Conservation (phyloP, 1,140 invertebrate genomes). For the Trinorchestia longiramus region DNA sequence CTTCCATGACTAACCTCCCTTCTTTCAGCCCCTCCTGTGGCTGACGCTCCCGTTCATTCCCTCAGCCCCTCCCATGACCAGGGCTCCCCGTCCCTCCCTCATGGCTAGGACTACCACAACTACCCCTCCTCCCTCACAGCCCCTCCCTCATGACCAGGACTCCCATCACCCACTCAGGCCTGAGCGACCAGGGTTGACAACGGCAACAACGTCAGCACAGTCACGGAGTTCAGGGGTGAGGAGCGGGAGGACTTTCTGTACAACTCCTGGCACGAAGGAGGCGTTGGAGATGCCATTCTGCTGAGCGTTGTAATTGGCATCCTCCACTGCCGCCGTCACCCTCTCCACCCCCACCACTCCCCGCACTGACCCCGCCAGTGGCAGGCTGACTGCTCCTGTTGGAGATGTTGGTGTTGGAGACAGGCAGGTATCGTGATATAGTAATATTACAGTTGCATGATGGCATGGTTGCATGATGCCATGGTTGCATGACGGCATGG, state of each 20-base stretch:
- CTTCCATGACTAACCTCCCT: too few relatives aligned
- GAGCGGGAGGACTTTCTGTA: conserved; percentile 71
- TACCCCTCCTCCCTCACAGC: too few relatives aligned
- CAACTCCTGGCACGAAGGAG: conserved; percentile 72
- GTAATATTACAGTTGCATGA: too few relatives aligned
- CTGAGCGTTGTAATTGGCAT: conserved; percentile 73
- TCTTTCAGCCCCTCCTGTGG: too few relatives aligned
- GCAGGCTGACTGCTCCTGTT: conserved; percentile 73
- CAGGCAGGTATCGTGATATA: too few relatives aligned
- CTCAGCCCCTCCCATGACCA: too few relatives aligned
- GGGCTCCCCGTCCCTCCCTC: too few relatives aligned
- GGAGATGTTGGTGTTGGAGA: too few relatives aligned
- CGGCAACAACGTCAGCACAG: conserved; percentile 70
- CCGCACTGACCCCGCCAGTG: conserved; percentile 71
- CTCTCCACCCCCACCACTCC: conserved; percentile 74
- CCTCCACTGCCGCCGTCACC: conserved; percentile 72
- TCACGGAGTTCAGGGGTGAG: conserved; percentile 67
- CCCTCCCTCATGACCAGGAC: background rate
- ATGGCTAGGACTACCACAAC: too few relatives aligned
- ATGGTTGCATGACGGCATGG: too few relatives aligned
- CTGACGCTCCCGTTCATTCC: too few relatives aligned
- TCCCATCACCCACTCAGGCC: conserved; percentile 62
- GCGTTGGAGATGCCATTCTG: conserved; percentile 72
- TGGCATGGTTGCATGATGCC: too few relatives aligned
- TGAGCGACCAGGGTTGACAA: conserved; percentile 68